These are phyloP conservation scores for Psilopogon haemacephalus DNA, from an alignment of 2,113 vertebrate species.

Conservation along the genomic window DNA sequence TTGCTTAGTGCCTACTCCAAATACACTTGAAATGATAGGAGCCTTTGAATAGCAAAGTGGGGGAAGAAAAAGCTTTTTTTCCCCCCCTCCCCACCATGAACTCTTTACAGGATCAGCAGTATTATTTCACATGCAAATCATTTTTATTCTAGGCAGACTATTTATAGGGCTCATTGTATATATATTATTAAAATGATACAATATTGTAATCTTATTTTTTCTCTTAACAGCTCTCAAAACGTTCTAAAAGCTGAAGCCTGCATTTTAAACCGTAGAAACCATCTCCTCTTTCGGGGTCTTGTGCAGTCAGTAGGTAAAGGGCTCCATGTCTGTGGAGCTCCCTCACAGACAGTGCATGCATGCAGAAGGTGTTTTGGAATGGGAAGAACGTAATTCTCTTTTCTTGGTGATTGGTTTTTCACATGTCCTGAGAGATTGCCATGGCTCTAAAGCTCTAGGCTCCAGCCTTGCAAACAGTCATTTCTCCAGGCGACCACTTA, in stretches of 20 bases:
- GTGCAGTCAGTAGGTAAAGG: not conserved
- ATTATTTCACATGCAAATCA: not conserved
- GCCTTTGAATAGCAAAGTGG: not conserved
- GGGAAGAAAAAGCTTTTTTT: not conserved
- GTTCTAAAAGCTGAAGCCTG: not conserved
- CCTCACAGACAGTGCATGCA: rapidly evolving
- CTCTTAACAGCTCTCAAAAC: not conserved
- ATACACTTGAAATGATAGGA: constrained; percentile 4
- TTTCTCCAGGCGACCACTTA: not conserved
- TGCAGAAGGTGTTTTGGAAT: not conserved
- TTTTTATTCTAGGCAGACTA: not conserved
- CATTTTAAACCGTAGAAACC: not conserved
- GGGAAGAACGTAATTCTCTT: not conserved
- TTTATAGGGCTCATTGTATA: not conserved
- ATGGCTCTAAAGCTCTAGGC: not conserved
- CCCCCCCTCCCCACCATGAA: not conserved
- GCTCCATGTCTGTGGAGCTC: not conserved
- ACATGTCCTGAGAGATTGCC: not conserved
- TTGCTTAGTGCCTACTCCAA: constrained; percentile 13
- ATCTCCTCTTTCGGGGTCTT: not conserved
- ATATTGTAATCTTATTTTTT: not conserved
- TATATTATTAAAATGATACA: not conserved
- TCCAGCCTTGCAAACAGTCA: not conserved
- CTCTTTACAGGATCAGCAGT: not conserved
- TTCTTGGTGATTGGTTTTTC: not conserved